These are phyloP conservation scores for Pararge aegeria DNA, from an alignment of 1,140 invertebrate species.

Conservation along the genomic window DNA sequence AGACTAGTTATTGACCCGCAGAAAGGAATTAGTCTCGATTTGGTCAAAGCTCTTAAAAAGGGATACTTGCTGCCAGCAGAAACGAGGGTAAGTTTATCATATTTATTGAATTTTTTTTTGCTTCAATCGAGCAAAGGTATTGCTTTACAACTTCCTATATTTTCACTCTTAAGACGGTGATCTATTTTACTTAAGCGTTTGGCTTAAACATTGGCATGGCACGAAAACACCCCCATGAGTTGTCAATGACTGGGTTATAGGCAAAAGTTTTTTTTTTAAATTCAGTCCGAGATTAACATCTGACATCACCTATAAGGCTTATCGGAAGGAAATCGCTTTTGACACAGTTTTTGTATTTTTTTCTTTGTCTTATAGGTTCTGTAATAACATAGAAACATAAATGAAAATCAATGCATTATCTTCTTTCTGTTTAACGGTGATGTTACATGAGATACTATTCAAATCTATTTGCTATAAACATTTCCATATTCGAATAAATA, in stretches of 20 bases:
- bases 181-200: slow-evolving; percentile 64
- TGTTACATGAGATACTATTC: too few species aligned
- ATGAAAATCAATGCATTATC: too few species aligned
- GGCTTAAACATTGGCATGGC: slow-evolving; percentile 74
- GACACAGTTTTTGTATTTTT: too few species aligned
- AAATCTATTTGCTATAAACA: too few species aligned
- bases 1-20: slow-evolving; percentile 84
- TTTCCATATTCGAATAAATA: too few species aligned
- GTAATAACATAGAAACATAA: too few species aligned
- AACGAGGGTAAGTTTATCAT: slow-evolving; percentile 91
- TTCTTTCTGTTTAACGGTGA: too few species aligned
- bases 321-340: too few species aligned
- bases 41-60: slow-evolving; percentile 92
- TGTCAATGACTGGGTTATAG: slow-evolving; percentile 50
- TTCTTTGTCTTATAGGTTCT: too few species aligned
- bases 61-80: slow-evolving; percentile 93
- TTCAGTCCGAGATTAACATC: too few species aligned
- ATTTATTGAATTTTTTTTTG: slow-evolving; percentile 45
- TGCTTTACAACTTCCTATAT: slow-evolving; percentile 64
- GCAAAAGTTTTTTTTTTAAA: slow-evolving; percentile 14
- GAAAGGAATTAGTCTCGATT: slow-evolving; percentile 85
- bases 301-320: too few species aligned
- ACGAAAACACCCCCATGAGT: slow-evolving; percentile 55
- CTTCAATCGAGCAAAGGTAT: slow-evolving; percentile 73
- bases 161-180: slow-evolving; percentile 65